These are phyloP conservation scores for Crotophaga sulcirostris DNA, from an alignment of 2,113 vertebrate species.

Conservation along the genomic window DNA sequence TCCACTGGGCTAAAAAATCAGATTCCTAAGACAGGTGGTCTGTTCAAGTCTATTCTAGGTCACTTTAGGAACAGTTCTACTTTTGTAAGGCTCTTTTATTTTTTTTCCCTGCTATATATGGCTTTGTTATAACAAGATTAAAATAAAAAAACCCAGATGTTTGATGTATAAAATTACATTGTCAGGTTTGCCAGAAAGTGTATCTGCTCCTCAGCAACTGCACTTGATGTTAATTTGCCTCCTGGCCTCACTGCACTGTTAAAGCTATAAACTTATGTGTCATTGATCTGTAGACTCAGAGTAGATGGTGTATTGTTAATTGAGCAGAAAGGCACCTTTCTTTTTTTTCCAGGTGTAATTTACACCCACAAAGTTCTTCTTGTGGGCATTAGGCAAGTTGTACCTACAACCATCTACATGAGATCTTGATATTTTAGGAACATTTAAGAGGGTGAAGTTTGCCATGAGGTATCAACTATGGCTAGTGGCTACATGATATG, in stretches of 20 bases:
- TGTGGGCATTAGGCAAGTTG: neutral
- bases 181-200: neutral
- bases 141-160: neutral
- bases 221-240: neutral
- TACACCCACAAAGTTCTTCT: neutral
- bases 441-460: neutral
- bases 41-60: neutral
- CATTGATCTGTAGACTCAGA: neutral
- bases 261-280: neutral
- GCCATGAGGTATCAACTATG: neutral
- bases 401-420: neutral
- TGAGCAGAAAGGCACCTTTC: neutral
- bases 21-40: neutral
- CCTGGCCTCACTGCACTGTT: neutral
- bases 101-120: neutral
- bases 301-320: neutral
- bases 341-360: neutral
- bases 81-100: neutral
- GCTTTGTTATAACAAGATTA: constrained; percentile 5
- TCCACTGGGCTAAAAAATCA: neutral
- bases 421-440: neutral
- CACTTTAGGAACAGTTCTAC: neutral
- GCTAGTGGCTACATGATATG: neutral
- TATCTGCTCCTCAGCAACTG: neutral
- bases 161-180: neutral